Base-by-base conservation (phyloP, 2,113 vertebrate genomes). In the Eptesicus fuscus region DNA sequence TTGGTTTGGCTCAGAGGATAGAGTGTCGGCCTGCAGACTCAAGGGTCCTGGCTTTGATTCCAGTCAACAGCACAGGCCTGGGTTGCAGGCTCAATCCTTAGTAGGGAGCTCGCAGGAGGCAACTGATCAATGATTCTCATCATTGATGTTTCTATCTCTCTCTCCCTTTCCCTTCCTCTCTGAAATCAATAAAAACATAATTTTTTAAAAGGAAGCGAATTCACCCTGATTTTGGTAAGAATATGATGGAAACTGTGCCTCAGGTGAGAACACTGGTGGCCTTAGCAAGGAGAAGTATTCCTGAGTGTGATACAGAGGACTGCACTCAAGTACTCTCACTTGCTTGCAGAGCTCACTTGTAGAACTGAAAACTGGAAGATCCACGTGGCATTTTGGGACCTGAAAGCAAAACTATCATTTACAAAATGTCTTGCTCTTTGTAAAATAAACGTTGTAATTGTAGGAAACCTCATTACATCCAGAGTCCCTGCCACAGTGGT, bases 341-440 rank as follows among this genome's bases (percentile, higher is more conserved):
- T 42, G n/a, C 56, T 12, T 28, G 23, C 23, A 93, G 28, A 74
- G 16, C 32, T 91, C 53, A 28, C 7, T 67, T 44, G 61, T 32
- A 83, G 44, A 94, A 96, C 9, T 35, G 59, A 84, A 94, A 94
- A 32, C 76, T 61, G 14, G 85, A 89, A 86, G 56, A 49, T n/a
- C 32, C 77, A 90, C 40, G 13, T 56, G 77, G 83, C n/a, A 71
- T 92, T 93, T 56, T 10, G 17, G 76, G 9, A 10, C 23, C 78
- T 79, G 65, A 79, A 87, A 40, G 65, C 30, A 95, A 78, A 96
- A 84, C 80, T 88, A 77, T 93, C 35, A 77, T 88, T 89, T 94
- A 69, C 65, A 69, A 88, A 69, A 85, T 56, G n/a, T 83, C 78
- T 94, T 83, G 47, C 63, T 30, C 42, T 8, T 79, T 87, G 71